Evolutionary conservation across 2,113 vertebrate species (phyloP), one percentile per base, ranked within the genome.

Genomic region (Noctilio leporinus): DNA sequence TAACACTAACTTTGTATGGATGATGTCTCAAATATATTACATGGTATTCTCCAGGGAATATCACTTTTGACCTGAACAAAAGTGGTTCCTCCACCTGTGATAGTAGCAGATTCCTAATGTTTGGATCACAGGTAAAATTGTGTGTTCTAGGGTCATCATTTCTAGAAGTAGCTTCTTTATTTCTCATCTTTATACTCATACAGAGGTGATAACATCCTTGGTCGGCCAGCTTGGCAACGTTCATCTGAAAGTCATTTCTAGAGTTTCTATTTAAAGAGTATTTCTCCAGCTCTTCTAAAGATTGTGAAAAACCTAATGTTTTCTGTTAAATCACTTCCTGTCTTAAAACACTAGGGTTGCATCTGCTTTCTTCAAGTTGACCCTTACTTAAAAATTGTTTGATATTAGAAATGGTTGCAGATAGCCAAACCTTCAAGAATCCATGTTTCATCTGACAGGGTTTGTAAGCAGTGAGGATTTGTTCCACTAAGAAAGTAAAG

Each of bases 1-100:
- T 73, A 92, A 97, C 30, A 67, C 95, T 95, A 96, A 96, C 82
- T 95, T 94, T 96, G 82, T 96, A 94, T 2, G 49, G 88, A 96
- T 6, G 30, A 55, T 3, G 26, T 89, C 77, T 89, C n/a, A 40
- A 47, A 17, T 59, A 64, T 64, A 95, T 91, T 96, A 96, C 96
- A 96, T 67, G 35, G 51, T 51, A 49, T 49, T 96, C 77, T 91
- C 73, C 55, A 33, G n/a, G 28, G 80, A 78, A 95, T 35, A 17
- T 17, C 28, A 62, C 43, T 78, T 91, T 45, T 65, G 47, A 65
- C 1, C 33, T 14, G 20, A 43, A 62, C 3, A 17, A 20, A 62
- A 62, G 16, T 59, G 11, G 51, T 85, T 75, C 65, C 57, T 10
- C 16, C 28, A 55, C 40, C 47, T 69, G 22, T 11, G 30, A 72